Conservation (phyloP, 2,113 vertebrate species). For the human (Homo sapiens) region GRCh38 chr14:69634501-69635000, state of each 20-base stretch:
- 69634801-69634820: neutral
- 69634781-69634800: conserved; percentile 20
- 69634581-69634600: conserved; percentile 15
- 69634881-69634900: conserved; percentile 19
- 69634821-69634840: neutral
- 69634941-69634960: neutral
- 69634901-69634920: neutral
- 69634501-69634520: neutral
- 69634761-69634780: conserved; percentile 50
- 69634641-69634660: conserved; percentile 33
- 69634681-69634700: conserved; percentile 38
- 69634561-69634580: conserved; percentile 1
- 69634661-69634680: conserved; percentile 44
- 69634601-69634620: conserved; percentile 3
- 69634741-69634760: conserved; percentile 29
- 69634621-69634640: neutral
- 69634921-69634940: neutral
- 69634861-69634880: conserved; percentile 20
- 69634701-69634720: conserved; percentile 52
- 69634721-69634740: conserved; percentile 37
- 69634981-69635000: neutral
- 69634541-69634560: neutral
- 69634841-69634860: conserved; percentile 7
- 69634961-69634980: neutral
- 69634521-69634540: neutral